Evolutionary conservation across 2,113 vertebrate genomes (phyloP).

Genomic region (Hemiprocne comata): DNA sequence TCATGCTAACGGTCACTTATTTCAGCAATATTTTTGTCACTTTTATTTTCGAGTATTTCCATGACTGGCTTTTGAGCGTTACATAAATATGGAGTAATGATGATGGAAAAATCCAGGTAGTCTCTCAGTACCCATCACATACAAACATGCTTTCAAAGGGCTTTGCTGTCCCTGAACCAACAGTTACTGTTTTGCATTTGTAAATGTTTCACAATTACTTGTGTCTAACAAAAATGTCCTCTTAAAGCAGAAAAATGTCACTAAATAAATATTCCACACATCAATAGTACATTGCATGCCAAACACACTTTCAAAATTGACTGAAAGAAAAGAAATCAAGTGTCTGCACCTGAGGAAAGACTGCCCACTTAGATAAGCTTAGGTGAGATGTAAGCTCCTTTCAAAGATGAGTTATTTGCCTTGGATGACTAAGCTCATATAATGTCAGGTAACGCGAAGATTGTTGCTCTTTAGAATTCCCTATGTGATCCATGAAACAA

Average conservation of each 20-base stretch:
- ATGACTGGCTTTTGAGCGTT: not conserved
- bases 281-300: constrained; percentile 11
- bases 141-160: not conserved
- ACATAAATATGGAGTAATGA: not conserved
- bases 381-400: not conserved
- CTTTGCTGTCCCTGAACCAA: not conserved
- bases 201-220: not conserved
- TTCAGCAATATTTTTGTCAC: not conserved
- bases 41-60: not conserved
- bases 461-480: constrained; percentile 20
- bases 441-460: not conserved
- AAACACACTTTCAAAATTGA: constrained; percentile 1
- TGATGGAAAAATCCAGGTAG: not conserved
- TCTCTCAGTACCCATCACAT: not conserved
- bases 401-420: constrained; percentile 7
- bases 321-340: constrained; percentile 1
- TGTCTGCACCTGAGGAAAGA: not conserved
- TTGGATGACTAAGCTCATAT: not conserved
- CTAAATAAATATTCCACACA: not conserved
- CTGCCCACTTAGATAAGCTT: not conserved
- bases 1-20: not conserved
- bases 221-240: not conserved
- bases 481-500: not conserved
- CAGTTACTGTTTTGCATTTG: not conserved
- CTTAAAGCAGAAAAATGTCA: not conserved